These are phyloP conservation scores for Tipula lateralis DNA, from an alignment of 2,888 invertebrate genomes.

Conservation along the genomic window DNA sequence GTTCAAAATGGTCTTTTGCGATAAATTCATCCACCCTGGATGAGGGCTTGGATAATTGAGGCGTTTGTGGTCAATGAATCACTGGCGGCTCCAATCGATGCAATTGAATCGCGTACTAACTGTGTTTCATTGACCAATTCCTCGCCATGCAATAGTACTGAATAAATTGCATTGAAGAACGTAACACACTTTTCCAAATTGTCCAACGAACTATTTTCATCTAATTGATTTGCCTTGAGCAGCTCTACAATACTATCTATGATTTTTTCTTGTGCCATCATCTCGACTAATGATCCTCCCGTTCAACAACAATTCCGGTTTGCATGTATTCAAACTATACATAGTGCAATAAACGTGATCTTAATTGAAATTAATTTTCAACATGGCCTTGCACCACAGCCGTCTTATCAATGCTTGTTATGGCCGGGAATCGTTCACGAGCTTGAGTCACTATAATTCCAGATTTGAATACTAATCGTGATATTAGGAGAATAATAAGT, in stretches of 20 bases:
- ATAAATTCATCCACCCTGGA: slow-evolving; percentile 55
- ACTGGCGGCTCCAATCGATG: slow-evolving; percentile 63
- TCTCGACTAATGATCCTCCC: slow-evolving; percentile 82
- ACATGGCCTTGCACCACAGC: slow-evolving; percentile 75
- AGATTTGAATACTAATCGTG: slow-evolving; percentile 79
- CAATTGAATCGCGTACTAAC: slow-evolving; percentile 53
- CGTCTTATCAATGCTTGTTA: slow-evolving; percentile 67
- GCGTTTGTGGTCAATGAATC: slow-evolving; percentile 68
- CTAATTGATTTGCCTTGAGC: slow-evolving; percentile 84
- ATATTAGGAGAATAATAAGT: slow-evolving; percentile 75
- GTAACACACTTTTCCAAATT: slow-evolving; percentile 78
- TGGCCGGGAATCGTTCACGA: slow-evolving; percentile 74
- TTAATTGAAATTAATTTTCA: slow-evolving; percentile 84
- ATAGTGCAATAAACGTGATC: slow-evolving; percentile 71
- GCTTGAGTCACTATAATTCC: slow-evolving; percentile 87
- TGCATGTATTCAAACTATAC: slow-evolving; percentile 75
- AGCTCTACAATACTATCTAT: slow-evolving; percentile 86
- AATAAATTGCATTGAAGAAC: slow-evolving; percentile 85
- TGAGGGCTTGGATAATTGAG: slow-evolving; percentile 57
- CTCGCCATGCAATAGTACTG: slow-evolving; percentile 62
- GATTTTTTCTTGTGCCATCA: slow-evolving; percentile 84
- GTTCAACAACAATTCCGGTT: slow-evolving; percentile 78
- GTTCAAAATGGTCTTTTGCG: slow-evolving; percentile 50
- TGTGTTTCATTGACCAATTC: slow-evolving; percentile 60
- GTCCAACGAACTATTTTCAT: slow-evolving; percentile 90